phyloP scores from a whole-genome alignment of 2,888 invertebrate genomes.

The Xestia ashworthii region DNA sequence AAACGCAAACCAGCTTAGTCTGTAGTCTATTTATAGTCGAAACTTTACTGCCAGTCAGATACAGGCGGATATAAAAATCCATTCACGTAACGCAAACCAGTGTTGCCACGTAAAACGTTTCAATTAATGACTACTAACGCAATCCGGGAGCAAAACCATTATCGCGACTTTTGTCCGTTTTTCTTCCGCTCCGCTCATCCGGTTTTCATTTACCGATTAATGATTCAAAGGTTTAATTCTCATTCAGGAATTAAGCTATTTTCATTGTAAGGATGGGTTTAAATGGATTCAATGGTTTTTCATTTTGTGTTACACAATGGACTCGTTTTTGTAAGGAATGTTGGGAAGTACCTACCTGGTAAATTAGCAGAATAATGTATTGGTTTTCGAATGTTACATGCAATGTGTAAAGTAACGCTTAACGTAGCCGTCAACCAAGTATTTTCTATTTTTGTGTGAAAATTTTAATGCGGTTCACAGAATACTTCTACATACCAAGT shows the following conservation, averaged over 20 bases:
- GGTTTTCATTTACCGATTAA: constrained; percentile 59
- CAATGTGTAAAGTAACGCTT: neutral
- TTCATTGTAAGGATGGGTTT: constrained; percentile 29
- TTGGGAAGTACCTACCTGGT: neutral
- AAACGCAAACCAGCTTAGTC: neutral
- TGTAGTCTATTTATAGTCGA: constrained; percentile 17
- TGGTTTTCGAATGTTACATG: neutral
- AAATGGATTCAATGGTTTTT: constrained; percentile 50
- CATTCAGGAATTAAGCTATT: constrained; percentile 58
- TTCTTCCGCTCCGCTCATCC: constrained; percentile 51
- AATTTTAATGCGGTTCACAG: no score
- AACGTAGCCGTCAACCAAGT: no score
- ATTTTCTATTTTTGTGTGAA: no score
- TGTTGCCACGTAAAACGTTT: constrained; percentile 47
- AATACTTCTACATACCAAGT: no score
- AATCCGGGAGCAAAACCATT: constrained; percentile 56
- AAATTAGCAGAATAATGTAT: neutral
- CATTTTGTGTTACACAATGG: constrained; percentile 30
- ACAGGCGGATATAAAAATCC: constrained; percentile 21
- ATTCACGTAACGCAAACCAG: constrained; percentile 25
- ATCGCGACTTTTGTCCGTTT: constrained; percentile 50
- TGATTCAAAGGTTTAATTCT: constrained; percentile 60
- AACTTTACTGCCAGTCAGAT: neutral
- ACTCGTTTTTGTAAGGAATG: constrained; percentile 15
- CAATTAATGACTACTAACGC: constrained; percentile 49